Conservation (phyloP, 2,113 vertebrate genomes). For the Uria lomvia region DNA sequence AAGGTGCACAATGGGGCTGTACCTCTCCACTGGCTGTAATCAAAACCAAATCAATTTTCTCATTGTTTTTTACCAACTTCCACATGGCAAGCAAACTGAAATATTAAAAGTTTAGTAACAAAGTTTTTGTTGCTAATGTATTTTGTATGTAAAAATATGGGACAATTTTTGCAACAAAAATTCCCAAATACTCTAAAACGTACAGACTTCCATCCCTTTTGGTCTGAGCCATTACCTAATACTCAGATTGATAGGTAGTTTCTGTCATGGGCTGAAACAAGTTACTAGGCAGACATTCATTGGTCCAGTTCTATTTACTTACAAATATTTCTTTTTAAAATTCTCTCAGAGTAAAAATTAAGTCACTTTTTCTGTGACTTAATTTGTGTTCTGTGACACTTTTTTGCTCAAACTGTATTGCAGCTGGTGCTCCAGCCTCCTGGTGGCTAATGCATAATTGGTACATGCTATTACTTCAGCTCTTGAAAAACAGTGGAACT, state of each 20-base stretch:
- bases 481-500: not conserved
- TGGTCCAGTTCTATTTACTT: not conserved
- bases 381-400: too few relatives aligned
- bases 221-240: not conserved
- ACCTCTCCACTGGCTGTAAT: not conserved
- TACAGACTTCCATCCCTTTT: not conserved
- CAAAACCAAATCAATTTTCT: not conserved
- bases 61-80: not conserved
- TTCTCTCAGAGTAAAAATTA: not conserved
- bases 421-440: not conserved
- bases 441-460: not conserved
- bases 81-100: not conserved
- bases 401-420: not conserved
- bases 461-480: not conserved
- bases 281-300: not conserved
- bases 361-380: not conserved
- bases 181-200: not conserved
- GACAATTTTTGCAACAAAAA: not conserved
- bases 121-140: not conserved
- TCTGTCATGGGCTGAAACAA: not conserved
- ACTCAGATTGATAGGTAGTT: not conserved
- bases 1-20: not conserved
- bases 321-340: not conserved
- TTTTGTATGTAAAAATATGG: not conserved
- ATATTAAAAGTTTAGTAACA: not conserved